Evolutionary conservation across 2,113 vertebrate species (phyloP), one percentile per base, ranked within the genome.

Genomic region (Tautogolabrus adspersus): DNA sequence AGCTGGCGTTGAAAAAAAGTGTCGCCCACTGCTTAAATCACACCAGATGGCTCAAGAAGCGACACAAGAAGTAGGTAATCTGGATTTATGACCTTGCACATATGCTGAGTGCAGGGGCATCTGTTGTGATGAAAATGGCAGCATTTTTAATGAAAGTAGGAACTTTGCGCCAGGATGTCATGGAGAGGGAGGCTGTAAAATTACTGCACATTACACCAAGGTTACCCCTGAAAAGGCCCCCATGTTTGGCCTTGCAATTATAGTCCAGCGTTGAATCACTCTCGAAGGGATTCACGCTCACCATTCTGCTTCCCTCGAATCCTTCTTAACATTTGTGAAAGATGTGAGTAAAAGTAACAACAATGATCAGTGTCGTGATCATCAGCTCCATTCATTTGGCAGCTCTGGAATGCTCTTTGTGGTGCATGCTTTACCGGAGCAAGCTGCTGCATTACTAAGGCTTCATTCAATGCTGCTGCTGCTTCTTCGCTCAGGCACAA

Each of bases 11-110:
- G 47, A 55, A 74, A 77, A 23, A 59, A 37, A 69, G 51, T 56
- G 23, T 64, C 30, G 69, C 63, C 73, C 46, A 42, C 56, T 64
- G 57, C 81, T 81, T 88, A 84, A 92, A 92, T 92, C 78, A 79
- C 79, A 88, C 67, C 93, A 95, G 93, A 94, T 93, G 92, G 94
- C 82, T 72, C 46, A 85, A 84, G 83, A 78, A 79, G 87, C 46
- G 67, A 82, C 88, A 77, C 85, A 85, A 86, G 84, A 71, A 86
- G 85, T 59, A 72, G 83, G 75, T 92, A 93, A 94, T 81, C 90
- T 93, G 91, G 87, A 93, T 95, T 93, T 92, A 85, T 87, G 81
- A 86, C 81, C 87, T 89, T 64, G 55, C 79, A 83, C 87, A 90
- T 82, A 77, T 72, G 82, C 72, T 84, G 87, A 47, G 70, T 42